Conservation (phyloP, 92 coral and sea anemone genomes). For the Palythoa grandis region DNA sequence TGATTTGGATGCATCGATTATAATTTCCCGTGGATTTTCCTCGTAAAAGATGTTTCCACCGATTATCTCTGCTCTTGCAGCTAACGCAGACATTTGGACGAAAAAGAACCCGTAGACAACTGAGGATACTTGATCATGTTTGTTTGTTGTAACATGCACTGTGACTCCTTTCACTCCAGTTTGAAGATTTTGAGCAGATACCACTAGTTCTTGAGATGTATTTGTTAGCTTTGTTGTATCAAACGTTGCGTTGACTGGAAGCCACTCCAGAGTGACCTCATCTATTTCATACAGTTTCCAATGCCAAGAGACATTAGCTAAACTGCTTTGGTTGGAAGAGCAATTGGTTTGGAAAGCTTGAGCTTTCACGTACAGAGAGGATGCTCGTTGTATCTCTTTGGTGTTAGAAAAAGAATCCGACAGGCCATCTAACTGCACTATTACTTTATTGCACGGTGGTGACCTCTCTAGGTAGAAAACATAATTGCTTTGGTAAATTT, state of each 20-base stretch:
- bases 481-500: too few species aligned
- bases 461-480: background rate
- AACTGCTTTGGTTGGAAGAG: conserved; percentile 6
- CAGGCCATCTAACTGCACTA: background rate
- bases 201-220: background rate
- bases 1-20: conserved; percentile 11
- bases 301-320: background rate
- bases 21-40: background rate
- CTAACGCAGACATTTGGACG: background rate
- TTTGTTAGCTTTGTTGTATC: background rate
- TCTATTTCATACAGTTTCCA: background rate
- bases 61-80: background rate
- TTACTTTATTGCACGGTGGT: background rate
- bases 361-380: background rate
- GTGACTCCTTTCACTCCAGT: background rate
- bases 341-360: background rate
- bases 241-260: background rate
- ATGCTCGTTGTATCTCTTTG: background rate
- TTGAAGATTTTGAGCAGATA: background rate
- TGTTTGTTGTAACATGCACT: background rate
- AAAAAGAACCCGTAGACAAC: background rate
- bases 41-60: conserved; percentile 8
- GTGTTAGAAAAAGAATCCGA: background rate
- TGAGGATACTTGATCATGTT: background rate
- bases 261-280: background rate